These are phyloP conservation scores for Sylvia borin DNA, from an alignment of 2,797 vertebrate genomes.

Conservation along the genomic window DNA sequence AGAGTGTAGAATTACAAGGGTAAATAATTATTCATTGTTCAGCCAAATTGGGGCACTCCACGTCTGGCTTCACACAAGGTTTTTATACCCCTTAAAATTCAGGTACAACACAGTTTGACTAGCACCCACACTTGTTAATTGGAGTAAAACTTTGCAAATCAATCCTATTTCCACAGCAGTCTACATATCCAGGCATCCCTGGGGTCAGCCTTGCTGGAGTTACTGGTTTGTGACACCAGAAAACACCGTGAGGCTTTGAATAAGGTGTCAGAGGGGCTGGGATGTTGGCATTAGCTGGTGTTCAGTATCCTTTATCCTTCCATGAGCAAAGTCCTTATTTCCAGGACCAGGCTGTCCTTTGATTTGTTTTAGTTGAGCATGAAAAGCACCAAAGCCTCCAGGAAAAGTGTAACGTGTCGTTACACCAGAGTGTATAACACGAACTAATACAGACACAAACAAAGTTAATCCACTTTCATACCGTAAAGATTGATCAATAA, in stretches of 20 bases:
- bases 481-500: not conserved
- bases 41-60: not conserved
- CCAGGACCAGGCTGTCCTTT: not conserved
- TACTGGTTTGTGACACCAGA: not conserved
- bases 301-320: not conserved
- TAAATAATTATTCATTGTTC: not conserved
- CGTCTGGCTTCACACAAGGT: not conserved
- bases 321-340: not conserved
- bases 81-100: not conserved
- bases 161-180: not conserved
- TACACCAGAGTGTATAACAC: not conserved
- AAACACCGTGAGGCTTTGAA: not conserved
- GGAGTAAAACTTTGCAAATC: not conserved
- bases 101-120: not conserved
- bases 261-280: not conserved
- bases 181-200: not conserved
- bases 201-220: not conserved
- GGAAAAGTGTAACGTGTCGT: not conserved
- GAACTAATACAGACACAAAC: not conserved
- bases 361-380: not conserved
- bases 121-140: not conserved
- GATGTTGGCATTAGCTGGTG: not conserved
- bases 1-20: not conserved
- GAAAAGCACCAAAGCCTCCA: not conserved
- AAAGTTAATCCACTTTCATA: not conserved